Base-by-base conservation (phyloP, 2,113 vertebrate genomes). In the Nothobranchius furzeri region DNA sequence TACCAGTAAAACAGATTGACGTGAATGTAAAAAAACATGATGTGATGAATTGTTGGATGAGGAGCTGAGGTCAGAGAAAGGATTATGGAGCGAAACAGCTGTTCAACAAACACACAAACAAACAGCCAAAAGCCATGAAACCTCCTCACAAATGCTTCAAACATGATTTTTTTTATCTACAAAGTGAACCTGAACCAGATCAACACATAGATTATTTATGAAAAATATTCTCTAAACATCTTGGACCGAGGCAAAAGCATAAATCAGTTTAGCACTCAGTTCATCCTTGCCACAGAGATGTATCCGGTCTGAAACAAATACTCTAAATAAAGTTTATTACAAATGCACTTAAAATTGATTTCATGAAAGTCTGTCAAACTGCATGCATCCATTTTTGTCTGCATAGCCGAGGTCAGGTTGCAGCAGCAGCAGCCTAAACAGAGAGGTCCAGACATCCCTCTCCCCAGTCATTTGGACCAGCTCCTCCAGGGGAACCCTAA, bases 41-140 rank as follows among this genome's bases (percentile, higher is more conserved):
- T 42, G 43, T 64, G 58, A 74, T 59, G 35, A 72, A 71, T 79
- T 67, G 52, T 61, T 82, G 74, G 67, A 68, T 24, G 70, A 46
- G 10, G 50, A 80, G 25, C 15, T 40, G 69, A 84, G 76, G 76
- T 87, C 78, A 53, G 42, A 24, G 3, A 30, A 54, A 60, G 82
- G 82, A 81, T 82, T 87, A 87, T 62, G 25, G 43, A 61, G 40
- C 35, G 64, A 70, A 85, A 81, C 83, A 87, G 75, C 70, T 88
- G 87, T 85, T 76, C 70, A 54, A 61, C 24, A 0, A 55, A 15
- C 12, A 0, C 65, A 24, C 24, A 43, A 46, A 58, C 67, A 57
- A 52, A 30, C 48, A 49, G 49, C 59, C 13, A 6, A 47, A 60
- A 47, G 45, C 45, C 48, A 30, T 54, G 71, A 70, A 70, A 47